Conservation (phyloP, 2,797 vertebrate genomes). For the Girardinus metallicus region DNA sequence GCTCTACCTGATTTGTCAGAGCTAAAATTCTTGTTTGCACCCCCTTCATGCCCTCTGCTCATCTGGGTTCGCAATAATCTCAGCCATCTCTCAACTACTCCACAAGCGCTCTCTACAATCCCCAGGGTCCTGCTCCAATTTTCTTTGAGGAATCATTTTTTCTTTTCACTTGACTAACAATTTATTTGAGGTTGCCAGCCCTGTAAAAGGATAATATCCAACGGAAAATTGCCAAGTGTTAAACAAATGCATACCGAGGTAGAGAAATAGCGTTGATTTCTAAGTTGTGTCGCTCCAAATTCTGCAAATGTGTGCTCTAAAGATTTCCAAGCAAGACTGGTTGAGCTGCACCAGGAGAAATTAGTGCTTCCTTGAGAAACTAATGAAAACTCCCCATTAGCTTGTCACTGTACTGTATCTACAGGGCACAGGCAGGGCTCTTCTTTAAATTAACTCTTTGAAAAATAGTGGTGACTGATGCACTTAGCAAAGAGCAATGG, state of each 20-base stretch:
- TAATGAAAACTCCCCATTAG: conserved; percentile 19
- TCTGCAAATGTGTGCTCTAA: not conserved
- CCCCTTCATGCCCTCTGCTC: not conserved
- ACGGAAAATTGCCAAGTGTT: not conserved
- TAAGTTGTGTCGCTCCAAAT: not conserved
- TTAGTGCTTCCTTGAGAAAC: conserved; percentile 5
- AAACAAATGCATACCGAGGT: not conserved
- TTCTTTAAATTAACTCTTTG: conserved; percentile 16
- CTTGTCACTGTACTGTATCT: conserved; percentile 12
- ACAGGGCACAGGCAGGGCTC: conserved; percentile 3
- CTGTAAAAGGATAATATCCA: not conserved
- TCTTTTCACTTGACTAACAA: conserved; percentile 2
- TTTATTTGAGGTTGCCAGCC: conserved; percentile 5
- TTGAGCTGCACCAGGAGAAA: not conserved
- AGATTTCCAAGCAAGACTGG: not conserved
- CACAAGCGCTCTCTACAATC: not conserved
- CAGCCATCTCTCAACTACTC: not conserved
- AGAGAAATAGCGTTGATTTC: not conserved
- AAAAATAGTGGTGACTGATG: conserved; percentile 8
- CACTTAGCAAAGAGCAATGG: not conserved
- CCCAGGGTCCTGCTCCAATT: not conserved
- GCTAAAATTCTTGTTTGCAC: not conserved
- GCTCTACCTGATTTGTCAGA: not conserved
- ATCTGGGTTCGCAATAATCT: not conserved
- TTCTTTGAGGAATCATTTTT: not conserved